Conservation (phyloP, 2,888 invertebrate genomes). For the Autographa gamma region DNA sequence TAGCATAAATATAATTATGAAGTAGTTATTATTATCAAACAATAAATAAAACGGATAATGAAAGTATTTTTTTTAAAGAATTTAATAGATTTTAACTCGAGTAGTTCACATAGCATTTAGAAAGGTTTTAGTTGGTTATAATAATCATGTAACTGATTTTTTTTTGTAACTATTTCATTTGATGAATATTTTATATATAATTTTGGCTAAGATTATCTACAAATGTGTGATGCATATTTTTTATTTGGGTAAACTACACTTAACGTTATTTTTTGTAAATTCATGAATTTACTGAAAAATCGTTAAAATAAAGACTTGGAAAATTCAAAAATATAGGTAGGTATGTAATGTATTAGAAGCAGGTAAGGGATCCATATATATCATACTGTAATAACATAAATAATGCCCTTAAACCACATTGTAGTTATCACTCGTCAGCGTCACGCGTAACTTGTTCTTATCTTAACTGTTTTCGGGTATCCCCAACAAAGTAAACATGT, state of each 20-base stretch:
- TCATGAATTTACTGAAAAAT: too few species aligned
- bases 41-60: background rate
- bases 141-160: too few species aligned
- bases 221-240: too few species aligned
- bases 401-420: background rate
- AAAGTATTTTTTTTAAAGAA: background rate
- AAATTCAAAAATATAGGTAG: too few species aligned
- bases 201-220: too few species aligned
- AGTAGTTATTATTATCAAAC: constrained; percentile 5
- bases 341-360: background rate
- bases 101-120: background rate
- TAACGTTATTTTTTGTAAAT: too few species aligned
- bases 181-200: too few species aligned
- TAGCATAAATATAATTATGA: constrained; percentile 28
- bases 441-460: background rate
- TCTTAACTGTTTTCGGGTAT: constrained; percentile 1
- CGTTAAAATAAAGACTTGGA: too few species aligned
- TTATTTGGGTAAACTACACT: too few species aligned
- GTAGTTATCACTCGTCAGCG: background rate
- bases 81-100: too few species aligned
- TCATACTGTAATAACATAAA: background rate
- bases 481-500: constrained; percentile 3
- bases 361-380: background rate
- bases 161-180: too few species aligned
- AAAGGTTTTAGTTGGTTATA: too few species aligned